These are phyloP conservation scores for Acanthosepion lycidas DNA, from an alignment of 2,888 invertebrate species.

Conservation along the genomic window DNA sequence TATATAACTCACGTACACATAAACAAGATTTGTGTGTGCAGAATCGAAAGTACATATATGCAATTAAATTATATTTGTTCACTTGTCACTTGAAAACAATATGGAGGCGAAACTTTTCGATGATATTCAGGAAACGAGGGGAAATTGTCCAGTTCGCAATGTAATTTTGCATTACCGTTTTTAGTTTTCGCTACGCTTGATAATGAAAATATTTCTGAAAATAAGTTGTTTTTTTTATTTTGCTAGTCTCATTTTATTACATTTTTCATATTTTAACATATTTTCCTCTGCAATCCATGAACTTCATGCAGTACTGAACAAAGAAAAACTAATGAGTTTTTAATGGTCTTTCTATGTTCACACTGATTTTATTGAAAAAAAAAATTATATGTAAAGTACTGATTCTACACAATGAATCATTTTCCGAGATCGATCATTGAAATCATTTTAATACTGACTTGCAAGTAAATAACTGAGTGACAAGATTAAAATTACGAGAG, in stretches of 20 bases:
- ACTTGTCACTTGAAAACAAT: too few species aligned
- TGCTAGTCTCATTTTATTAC: too few species aligned
- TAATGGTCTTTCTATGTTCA: not conserved
- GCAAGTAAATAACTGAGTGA: not conserved
- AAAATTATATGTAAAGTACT: not conserved
- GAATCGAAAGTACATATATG: too few species aligned
- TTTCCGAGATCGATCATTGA: not conserved
- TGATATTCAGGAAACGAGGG: too few species aligned
- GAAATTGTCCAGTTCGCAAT: not conserved
- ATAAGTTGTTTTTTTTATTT: not conserved
- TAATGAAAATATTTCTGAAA: not conserved
- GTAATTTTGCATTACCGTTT: not conserved
- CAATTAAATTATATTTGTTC: too few species aligned
- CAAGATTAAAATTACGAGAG: not conserved
- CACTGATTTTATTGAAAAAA: not conserved
- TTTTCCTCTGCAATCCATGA: not conserved
- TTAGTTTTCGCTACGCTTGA: not conserved
- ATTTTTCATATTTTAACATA: not conserved
- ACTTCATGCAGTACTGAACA: not conserved
- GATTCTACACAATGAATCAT: too few species aligned
- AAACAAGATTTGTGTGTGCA: too few species aligned
- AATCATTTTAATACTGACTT: not conserved
- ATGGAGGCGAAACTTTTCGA: too few species aligned
- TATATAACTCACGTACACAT: too few species aligned
- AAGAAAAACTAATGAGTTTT: not conserved